These are phyloP conservation scores for Globodera rostochiensis DNA, from an alignment of 1,140 invertebrate genomes.

Conservation along the genomic window DNA sequence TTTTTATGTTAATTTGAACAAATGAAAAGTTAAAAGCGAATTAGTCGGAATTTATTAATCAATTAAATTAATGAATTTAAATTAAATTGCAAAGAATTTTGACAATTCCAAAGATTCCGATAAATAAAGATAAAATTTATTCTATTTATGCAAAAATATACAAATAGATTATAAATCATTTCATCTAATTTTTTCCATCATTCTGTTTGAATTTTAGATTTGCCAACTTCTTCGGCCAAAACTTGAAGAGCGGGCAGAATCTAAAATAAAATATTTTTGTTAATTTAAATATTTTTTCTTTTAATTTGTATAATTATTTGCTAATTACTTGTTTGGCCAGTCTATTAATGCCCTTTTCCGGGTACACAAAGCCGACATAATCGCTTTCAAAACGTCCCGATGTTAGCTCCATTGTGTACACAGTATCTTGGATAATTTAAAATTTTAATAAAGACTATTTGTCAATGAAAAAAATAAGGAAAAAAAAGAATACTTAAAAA, in stretches of 20 bases:
- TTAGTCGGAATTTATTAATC: too few relatives aligned
- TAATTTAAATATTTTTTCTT: background rate
- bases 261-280: background rate
- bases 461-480: background rate
- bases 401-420: constrained; percentile 67
- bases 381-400: constrained; percentile 17
- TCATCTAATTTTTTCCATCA: too few relatives aligned
- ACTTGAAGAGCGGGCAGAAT: background rate
- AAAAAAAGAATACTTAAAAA: background rate
- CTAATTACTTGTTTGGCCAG: constrained; percentile 13
- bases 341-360: constrained; percentile 32
- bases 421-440: constrained; percentile 57
- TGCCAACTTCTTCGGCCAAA: background rate
- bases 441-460: background rate
- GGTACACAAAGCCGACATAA: constrained; percentile 34
- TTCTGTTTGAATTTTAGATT: background rate
- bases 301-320: too few relatives aligned
- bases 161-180: too few relatives aligned
- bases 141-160: too few relatives aligned
- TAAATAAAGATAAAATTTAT: too few relatives aligned
- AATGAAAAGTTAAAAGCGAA: too few relatives aligned
- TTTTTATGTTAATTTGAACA: too few relatives aligned
- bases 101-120: too few relatives aligned
- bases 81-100: too few relatives aligned
- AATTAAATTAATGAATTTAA: too few relatives aligned